phyloP scores from a whole-genome alignment of 2,888 invertebrate species.

The Drosophila mettleri region DNA sequence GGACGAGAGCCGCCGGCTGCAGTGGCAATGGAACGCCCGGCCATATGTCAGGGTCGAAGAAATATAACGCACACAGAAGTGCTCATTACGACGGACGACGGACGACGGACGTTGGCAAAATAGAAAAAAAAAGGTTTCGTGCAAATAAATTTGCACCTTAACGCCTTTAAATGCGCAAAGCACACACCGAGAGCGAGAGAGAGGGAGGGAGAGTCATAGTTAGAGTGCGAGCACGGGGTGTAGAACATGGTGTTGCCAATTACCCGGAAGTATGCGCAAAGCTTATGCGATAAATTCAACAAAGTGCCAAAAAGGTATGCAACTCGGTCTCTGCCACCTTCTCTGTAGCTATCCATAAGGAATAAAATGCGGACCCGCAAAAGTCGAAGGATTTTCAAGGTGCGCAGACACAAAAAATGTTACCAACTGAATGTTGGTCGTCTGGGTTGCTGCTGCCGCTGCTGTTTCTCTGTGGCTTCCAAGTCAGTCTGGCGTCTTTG shows the following conservation, averaged over 20 bases:
- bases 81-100: slow-evolving; percentile 75
- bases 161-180: slow-evolving; percentile 77
- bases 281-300: slow-evolving; percentile 81
- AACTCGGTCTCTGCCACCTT: slow-evolving; percentile 21
- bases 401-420: slow-evolving; percentile 58
- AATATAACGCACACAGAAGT: slow-evolving; percentile 78
- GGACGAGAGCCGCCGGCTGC: background rate
- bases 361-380: slow-evolving; percentile 57
- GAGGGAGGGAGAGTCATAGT: slow-evolving; percentile 20
- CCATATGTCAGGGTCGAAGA: slow-evolving; percentile 78
- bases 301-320: slow-evolving; percentile 82
- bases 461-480: slow-evolving; percentile 59
- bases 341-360: slow-evolving; percentile 17
- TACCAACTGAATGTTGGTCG: slow-evolving; percentile 33
- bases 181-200: background rate
- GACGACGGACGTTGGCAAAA: slow-evolving; percentile 60
- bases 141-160: slow-evolving; percentile 83
- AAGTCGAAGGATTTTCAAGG: slow-evolving; percentile 70
- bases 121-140: slow-evolving; percentile 80
- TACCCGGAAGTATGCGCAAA: slow-evolving; percentile 82
- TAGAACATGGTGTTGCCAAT: slow-evolving; percentile 79
- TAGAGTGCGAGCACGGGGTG: slow-evolving; percentile 22
- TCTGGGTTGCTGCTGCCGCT: slow-evolving; percentile 18
- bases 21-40: slow-evolving; percentile 6
- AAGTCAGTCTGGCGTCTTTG: slow-evolving; percentile 68